A percentile compares a stretch with the other conserved stretches of the same genome.
These are phyloP conservation scores for Hymenochirus boettgeri DNA, from an alignment of 2,113 vertebrate species.

Conservation along the genomic window DNA sequence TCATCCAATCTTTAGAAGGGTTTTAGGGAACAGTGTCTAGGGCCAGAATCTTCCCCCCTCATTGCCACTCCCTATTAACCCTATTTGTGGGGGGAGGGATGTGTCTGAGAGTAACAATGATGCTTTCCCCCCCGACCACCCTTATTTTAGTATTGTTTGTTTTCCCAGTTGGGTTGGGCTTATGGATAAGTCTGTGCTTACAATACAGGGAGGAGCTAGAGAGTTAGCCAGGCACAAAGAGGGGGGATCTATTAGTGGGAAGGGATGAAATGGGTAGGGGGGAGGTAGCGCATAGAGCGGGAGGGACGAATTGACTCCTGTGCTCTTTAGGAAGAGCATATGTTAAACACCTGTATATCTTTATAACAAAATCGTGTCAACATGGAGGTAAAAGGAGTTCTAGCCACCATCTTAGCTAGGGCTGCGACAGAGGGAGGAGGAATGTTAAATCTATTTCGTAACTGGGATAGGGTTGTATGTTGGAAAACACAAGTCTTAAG, in stretches of 20 bases:
- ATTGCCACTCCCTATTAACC: slow-evolving; percentile 22
- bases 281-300: slow-evolving; percentile 42
- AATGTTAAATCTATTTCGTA: not conserved
- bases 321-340: slow-evolving; percentile 7
- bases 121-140: slow-evolving; percentile 45
- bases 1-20: slow-evolving; percentile 36
- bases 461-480: not conserved
- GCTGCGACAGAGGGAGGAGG: slow-evolving; percentile 2
- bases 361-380: slow-evolving; percentile 5
- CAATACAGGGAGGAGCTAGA: slow-evolving; percentile 31
- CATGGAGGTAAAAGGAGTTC: slow-evolving; percentile 1
- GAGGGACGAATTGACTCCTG: slow-evolving; percentile 18
- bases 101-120: not conserved
- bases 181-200: slow-evolving; percentile 31
- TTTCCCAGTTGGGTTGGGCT: slow-evolving; percentile 9
- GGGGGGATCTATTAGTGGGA: slow-evolving; percentile 35
- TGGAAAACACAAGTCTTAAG: not conserved
- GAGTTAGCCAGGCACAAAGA: slow-evolving; percentile 35
- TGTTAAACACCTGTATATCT: slow-evolving; percentile 10
- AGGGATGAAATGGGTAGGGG: not conserved
- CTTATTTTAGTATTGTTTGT: slow-evolving; percentile 12
- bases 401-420: slow-evolving; percentile 2
- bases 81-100: slow-evolving; percentile 13
- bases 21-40: slow-evolving; percentile 28
- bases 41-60: slow-evolving; percentile 17